Evolutionary conservation across 1,140 invertebrate genomes (phyloP).

Genomic region (Coboldia fuscipes): DNA sequence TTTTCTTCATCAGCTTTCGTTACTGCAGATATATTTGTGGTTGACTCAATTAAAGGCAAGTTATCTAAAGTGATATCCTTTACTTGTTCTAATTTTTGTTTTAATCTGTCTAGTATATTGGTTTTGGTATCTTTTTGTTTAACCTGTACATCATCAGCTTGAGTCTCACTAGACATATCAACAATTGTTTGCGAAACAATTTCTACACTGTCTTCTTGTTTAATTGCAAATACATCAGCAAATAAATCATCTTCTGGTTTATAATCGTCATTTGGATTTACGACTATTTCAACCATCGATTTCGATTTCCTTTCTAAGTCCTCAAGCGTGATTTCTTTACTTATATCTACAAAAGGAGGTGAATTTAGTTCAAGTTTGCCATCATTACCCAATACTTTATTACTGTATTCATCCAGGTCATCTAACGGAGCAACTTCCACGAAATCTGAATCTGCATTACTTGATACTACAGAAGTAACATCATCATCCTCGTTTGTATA

Average conservation of each 20-base stretch:
- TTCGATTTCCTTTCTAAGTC: no score
- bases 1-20: not conserved
- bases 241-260: conserved; percentile 40
- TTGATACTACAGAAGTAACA: not conserved
- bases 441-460: conserved; percentile 8
- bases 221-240: conserved; percentile 32
- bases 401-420: not conserved
- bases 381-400: no score
- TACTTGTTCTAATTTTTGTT: not conserved
- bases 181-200: not conserved
- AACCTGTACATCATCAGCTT: not conserved
- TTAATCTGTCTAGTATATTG: not conserved
- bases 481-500: not conserved
- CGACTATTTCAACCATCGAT: conserved; percentile 14
- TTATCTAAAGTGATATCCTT: not conserved
- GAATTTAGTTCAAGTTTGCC: no score
- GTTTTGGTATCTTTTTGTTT: not conserved
- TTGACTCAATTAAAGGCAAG: not conserved
- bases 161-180: not conserved
- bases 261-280: conserved; percentile 12
- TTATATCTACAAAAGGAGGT: no score
- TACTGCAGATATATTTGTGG: not conserved
- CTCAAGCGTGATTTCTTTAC: no score
- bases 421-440: conserved; percentile 14
- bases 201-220: conserved; percentile 3